Percentiles rank a stretch among this genome's conserved stretches.
Conservation (phyloP, 2,797 vertebrate species). For the Acomys russatus region DNA sequence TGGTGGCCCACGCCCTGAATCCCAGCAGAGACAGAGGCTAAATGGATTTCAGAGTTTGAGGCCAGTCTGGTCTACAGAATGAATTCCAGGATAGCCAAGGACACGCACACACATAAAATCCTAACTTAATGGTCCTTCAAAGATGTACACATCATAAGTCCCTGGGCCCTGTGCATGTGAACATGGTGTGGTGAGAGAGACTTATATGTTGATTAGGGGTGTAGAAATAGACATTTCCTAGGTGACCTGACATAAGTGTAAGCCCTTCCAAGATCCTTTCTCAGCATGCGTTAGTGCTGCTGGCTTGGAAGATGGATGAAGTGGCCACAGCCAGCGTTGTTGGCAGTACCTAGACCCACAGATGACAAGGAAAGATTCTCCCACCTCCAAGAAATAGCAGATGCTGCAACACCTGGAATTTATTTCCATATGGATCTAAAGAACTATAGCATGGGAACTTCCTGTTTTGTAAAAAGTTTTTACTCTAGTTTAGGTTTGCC, state of each 20-base stretch:
- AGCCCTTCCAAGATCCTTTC: background rate
- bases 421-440: background rate
- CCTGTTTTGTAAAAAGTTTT: background rate
- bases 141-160: background rate
- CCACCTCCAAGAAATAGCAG: background rate
- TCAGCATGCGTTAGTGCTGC: background rate
- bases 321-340: background rate
- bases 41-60: background rate
- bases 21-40: background rate
- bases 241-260: background rate
- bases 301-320: slow-evolving; percentile 6
- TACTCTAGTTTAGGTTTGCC: background rate
- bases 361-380: background rate
- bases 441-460: background rate
- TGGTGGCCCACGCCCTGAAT: background rate
- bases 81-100: background rate
- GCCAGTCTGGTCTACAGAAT: background rate
- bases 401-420: background rate
- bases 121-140: background rate
- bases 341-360: background rate
- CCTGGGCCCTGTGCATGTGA: background rate
- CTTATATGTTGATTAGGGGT: background rate
- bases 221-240: background rate
- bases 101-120: no score
- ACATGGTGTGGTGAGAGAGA: background rate